Percentiles rank a stretch among this genome's conserved stretches.
Conservation (phyloP, 2,888 invertebrate genomes). For the Nemoura dubitans region DNA sequence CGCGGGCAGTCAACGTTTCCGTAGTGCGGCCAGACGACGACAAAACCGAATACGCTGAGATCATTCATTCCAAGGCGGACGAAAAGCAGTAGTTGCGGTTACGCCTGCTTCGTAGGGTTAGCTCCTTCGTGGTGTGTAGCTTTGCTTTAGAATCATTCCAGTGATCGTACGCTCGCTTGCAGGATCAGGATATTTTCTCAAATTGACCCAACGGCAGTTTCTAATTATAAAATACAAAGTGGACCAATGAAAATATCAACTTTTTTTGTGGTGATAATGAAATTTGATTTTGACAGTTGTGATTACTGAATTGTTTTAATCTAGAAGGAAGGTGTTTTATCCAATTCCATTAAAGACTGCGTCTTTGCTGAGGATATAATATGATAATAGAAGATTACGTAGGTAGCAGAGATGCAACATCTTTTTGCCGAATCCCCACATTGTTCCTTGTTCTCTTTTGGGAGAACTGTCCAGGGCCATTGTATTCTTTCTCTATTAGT, state of each 20-base stretch:
- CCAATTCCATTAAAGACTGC: background rate
- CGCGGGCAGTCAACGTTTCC: slow-evolving; percentile 46
- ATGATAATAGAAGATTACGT: background rate
- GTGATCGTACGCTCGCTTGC: background rate
- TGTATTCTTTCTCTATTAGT: background rate
- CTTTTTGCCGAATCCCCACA: background rate
- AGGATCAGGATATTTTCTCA: background rate
- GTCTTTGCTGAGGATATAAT: background rate
- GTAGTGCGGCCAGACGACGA: slow-evolving; percentile 65
- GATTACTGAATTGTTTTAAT: background rate
- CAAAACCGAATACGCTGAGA: slow-evolving; percentile 83
- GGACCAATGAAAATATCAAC: background rate
- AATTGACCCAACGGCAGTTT: background rate
- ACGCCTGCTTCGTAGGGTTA: background rate
- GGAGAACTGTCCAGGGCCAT: background rate
- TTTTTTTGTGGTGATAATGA: background rate
- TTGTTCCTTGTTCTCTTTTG: background rate
- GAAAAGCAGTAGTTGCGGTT: background rate
- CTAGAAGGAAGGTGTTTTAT: background rate
- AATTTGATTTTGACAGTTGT: background rate
- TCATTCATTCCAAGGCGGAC: slow-evolving; percentile 56
- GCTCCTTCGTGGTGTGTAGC: background rate
- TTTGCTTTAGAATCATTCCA: background rate
- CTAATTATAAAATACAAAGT: background rate
- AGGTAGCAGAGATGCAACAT: background rate